Base-by-base conservation (phyloP, 2,797 vertebrate species). In the Sardinella longiceps region DNA sequence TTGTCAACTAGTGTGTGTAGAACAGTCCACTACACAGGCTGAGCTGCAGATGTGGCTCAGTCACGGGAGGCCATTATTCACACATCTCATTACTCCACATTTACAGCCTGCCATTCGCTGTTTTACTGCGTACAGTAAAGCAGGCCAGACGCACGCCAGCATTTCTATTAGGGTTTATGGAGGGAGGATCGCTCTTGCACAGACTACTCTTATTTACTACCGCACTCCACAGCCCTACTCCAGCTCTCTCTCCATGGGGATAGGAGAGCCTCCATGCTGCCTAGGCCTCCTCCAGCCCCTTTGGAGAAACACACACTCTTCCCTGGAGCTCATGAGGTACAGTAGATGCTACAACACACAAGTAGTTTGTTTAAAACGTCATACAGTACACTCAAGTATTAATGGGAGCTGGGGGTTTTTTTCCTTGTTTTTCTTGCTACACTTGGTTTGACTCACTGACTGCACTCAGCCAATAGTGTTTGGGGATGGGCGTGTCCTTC, bases 161-260 rank as follows among this genome's bases (percentile, higher is more conserved):
- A 53, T 87, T 90, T 89, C 86, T 84, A 86, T 89, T 87, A 87
- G 83, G 58, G 87, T 84, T 87, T 85, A 88, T 87, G 80, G 82
- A 81, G 60, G 82, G 66, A 85, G 83, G 60, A 90, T 90, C 84
- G 82, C 85, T 84, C 80, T n/a, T 5, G 46, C 77, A 89, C 83
- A 81, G 85, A 45, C 30, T 80, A 58, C 45, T 85, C 87, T 87
- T 87, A 90, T 88, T 90, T 88, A 88, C 86, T 82, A 80, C 66
- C 81, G 81, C 53, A 70, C 82, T 81, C 85, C 45, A 80, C 48
- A 85, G 74, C 63, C 50, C 80, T 85, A 81, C 84, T 28, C 15
- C 25, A 12, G 37, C 18, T 28, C 45, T 63, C 15, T 39, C 6
- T 80, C 7, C 28, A 12, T 33, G 9, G 43, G 11, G 56, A 23